A percentile compares a stretch with the other conserved stretches of the same genome.
These are phyloP conservation scores for Penaeus monodon DNA, from an alignment of 2,888 invertebrate species.

Conservation along the genomic window DNA sequence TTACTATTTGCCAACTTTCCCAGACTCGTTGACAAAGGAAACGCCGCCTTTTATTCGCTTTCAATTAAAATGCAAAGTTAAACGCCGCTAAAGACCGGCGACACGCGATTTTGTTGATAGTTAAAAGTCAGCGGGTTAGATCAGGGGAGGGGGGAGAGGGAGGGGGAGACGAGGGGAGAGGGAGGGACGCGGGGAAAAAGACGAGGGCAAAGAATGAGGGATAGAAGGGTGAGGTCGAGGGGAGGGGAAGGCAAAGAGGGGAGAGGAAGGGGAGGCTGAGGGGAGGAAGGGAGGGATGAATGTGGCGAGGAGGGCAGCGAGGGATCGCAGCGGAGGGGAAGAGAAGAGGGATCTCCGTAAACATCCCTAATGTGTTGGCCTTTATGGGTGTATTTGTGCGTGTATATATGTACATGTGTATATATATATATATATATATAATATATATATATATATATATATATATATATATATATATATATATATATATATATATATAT, in stretches of 20 bases:
- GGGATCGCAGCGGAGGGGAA: not conserved
- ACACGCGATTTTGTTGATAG: conserved; percentile 55
- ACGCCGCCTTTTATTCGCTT: conserved; percentile 44
- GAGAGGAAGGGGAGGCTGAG: too few species aligned
- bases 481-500: conserved; percentile 11
- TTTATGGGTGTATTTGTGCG: not conserved
- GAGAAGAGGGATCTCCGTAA: not conserved
- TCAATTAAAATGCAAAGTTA: conserved; percentile 54
- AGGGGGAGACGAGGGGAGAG: not conserved
- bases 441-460: conserved; percentile 24
- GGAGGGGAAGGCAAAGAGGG: too few species aligned
- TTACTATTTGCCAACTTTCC: conserved; percentile 35
- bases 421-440: conserved; percentile 33
- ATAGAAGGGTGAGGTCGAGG: too few species aligned
- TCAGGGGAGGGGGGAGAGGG: not conserved
- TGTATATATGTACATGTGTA: not conserved
- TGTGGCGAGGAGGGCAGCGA: not conserved
- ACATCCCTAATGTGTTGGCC: not conserved
- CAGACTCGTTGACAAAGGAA: conserved; percentile 44
- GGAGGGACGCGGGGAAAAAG: not conserved
- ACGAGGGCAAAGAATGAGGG: too few species aligned
- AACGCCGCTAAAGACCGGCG: conserved; percentile 45
- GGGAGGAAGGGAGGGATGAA: not conserved
- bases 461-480: conserved; percentile 15
- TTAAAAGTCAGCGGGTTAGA: conserved; percentile 35